Evolutionary conservation across 2,888 invertebrate genomes (phyloP), one percentile per base, ranked within the genome.

Genomic region (Tipula confusa): DNA sequence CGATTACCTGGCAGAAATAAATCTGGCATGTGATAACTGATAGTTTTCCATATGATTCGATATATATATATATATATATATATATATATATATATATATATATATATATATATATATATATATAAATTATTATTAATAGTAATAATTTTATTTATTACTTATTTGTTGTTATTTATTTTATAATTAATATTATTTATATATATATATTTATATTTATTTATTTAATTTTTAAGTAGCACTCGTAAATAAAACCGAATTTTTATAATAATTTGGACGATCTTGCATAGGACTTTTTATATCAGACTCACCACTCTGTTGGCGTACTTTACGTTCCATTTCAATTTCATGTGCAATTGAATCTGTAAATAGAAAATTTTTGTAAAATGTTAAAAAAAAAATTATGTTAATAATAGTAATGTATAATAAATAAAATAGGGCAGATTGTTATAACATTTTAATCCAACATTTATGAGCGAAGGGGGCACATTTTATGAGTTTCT

Each of bases 201-300:
- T 38, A 38, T 38, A 0, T 38, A 38, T 9, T 33, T 13, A 38
- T 38, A 38, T 38, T 38, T 38, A n/a, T 13, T 7, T 9, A 24
- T 24, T 43, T 43, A 43, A 9, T 38, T 80, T 15, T 91, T 92
- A 93, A 91, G 96, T 96, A 88, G 96, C 96, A 89, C 96, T 96
- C 87, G 96, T 96, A 89, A 96, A 96, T 86, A 96, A 92, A 86
- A 96, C 96, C 38, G 96, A 96, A 90, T 96, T 96, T 91, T 96
- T 96, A 91, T 96, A 96, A 90, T 96, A 96, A 87, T 93, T 93
- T 84, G 93, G 92, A 85, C 94, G 92, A 90, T 96, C 96, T 87
- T 95, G 95, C 85, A 96, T 91, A 43, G 96, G 95, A 86, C 96
- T 95, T 90, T 96, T 96, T 84, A 96, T 95, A 88, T 96, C 96